Conservation (phyloP, 2,888 invertebrate species). For the Epistrophella euchroma region DNA sequence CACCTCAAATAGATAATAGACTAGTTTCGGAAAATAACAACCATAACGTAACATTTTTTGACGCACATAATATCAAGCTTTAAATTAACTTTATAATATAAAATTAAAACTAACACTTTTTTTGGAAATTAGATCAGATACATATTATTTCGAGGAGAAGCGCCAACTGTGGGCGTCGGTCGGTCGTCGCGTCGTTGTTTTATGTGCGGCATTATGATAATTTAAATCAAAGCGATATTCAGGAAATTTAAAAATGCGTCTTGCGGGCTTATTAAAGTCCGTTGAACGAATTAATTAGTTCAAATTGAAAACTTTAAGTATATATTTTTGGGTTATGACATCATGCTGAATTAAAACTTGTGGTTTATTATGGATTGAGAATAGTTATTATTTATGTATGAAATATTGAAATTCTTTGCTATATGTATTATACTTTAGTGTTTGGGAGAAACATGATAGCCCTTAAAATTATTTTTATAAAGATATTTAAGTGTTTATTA, state of each 20-base stretch:
- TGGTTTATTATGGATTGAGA: background rate
- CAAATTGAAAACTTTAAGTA: slow-evolving; percentile 40
- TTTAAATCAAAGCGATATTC: slow-evolving; percentile 22
- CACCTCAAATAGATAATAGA: background rate
- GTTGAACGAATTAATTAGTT: slow-evolving; percentile 41
- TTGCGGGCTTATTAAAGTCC: slow-evolving; percentile 33
- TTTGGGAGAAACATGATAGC: no score
- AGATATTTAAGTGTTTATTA: no score
- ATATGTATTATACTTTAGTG: background rate
- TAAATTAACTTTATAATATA: slow-evolving; percentile 3
- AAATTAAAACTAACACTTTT: slow-evolving; percentile 16
- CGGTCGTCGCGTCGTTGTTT: no score
- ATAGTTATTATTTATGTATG: background rate
- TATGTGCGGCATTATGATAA: slow-evolving; percentile 48
- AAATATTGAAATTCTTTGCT: background rate
- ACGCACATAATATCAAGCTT: background rate
- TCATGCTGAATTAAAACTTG: background rate
- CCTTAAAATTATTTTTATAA: no score
- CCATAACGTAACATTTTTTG: background rate
- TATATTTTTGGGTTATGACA: slow-evolving; percentile 19
- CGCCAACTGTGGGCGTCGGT: slow-evolving; percentile 65
- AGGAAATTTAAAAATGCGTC: slow-evolving; percentile 19
- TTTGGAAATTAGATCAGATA: slow-evolving; percentile 57
- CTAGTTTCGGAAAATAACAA: slow-evolving; percentile 28
- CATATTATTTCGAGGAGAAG: slow-evolving; percentile 13